Conservation (phyloP, 2,113 vertebrate genomes). For the Neopipo cinnamomea region DNA sequence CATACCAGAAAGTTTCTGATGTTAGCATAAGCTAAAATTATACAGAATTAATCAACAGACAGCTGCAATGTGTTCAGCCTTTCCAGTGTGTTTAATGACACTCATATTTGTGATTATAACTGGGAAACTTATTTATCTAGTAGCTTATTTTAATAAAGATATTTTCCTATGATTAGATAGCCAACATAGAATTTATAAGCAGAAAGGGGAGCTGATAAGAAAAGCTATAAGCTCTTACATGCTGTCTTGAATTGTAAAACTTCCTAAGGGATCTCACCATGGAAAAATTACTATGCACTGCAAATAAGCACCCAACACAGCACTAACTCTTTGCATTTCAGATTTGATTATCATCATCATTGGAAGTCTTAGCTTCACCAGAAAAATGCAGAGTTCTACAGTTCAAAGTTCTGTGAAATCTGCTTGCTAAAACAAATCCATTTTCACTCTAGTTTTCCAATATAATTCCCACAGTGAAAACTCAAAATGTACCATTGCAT, state of each 20-base stretch:
- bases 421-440: neutral
- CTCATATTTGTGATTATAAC: neutral
- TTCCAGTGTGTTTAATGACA: neutral
- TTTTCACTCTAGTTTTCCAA: neutral
- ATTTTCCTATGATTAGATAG: neutral
- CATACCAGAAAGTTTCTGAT: neutral
- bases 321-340: conserved; percentile 34
- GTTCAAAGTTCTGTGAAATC: neutral
- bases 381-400: neutral
- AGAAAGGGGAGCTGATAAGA: conserved; percentile 44
- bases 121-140: conserved; percentile 14
- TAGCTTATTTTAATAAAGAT: conserved; percentile 54
- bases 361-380: conserved; percentile 10
- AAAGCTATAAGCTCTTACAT: conserved; percentile 46
- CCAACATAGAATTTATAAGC: conserved; percentile 21
- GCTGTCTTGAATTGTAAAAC: conserved; percentile 43
- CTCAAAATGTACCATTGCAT: neutral
- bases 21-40: neutral
- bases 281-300: conserved; percentile 44
- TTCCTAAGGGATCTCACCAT: conserved; percentile 12
- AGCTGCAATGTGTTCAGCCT: neutral
- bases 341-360: conserved; percentile 22
- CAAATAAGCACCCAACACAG: conserved; percentile 37
- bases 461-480: neutral
- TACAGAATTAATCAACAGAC: neutral